Evolutionary conservation across 2,113 vertebrate species (phyloP).

Genomic region (Perca flavescens): DNA sequence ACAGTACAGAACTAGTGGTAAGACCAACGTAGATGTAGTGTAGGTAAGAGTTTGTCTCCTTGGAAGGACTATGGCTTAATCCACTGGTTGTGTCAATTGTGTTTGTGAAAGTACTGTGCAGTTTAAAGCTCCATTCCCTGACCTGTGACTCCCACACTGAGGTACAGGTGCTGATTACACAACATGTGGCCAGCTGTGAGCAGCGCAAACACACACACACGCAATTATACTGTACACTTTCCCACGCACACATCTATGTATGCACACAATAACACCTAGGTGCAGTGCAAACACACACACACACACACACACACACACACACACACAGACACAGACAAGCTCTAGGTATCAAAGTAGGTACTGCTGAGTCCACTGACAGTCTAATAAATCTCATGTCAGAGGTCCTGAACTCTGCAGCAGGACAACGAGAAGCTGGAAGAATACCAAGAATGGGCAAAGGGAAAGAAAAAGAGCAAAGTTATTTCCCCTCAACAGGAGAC

Average conservation of each 20-base stretch:
- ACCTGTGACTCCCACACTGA: conserved; percentile 50
- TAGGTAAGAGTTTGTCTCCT: conserved; percentile 14
- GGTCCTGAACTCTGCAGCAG: conserved; percentile 59
- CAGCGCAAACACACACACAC: conserved; percentile 1
- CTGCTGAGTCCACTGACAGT: conserved; percentile 62
- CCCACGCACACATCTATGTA: neutral
- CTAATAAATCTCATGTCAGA: conserved; percentile 67
- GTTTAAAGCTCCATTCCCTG: conserved; percentile 50
- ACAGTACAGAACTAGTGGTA: conserved; percentile 12
- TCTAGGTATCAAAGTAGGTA: conserved; percentile 46
- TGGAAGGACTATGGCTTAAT: conserved; percentile 47
- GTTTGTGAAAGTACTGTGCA: conserved; percentile 30
- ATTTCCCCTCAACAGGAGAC: neutral
- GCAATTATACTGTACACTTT: no score
- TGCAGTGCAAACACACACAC: conserved; percentile 1
- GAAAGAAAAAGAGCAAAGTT: conserved; percentile 2
- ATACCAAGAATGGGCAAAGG: conserved; percentile 15
- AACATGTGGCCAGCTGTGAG: conserved; percentile 46
- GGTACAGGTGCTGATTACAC: conserved; percentile 60
- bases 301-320: conserved; percentile 12
- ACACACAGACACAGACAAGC: conserved; percentile 15
- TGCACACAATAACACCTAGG: neutral
- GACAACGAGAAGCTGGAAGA: conserved; percentile 22
- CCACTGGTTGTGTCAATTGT: conserved; percentile 44
- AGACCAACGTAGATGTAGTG: neutral